Conservation (phyloP, 2,797 vertebrate genomes). For the Gymnoscopelus braueri region DNA sequence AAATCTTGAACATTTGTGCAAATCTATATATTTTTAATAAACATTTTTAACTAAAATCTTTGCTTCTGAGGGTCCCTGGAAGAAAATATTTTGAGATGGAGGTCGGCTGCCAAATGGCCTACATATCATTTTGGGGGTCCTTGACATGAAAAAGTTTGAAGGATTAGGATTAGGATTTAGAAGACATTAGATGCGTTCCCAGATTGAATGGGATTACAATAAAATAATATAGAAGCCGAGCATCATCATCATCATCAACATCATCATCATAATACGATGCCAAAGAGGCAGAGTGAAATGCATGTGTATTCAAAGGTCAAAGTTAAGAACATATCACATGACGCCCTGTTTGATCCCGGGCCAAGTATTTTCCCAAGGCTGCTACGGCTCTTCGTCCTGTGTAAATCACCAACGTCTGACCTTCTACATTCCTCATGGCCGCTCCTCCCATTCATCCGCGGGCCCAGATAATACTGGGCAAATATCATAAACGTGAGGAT, state of each 20-base stretch:
- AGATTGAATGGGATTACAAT: no score
- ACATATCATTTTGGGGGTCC: no score
- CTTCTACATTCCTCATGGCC: slow-evolving; percentile 83
- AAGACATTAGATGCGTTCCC: no score
- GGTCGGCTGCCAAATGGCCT: no score
- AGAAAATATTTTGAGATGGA: no score
- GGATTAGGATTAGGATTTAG: no score
- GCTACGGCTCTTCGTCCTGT: slow-evolving; percentile 67
- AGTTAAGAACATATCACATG: slow-evolving; percentile 74
- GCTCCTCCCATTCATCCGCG: slow-evolving; percentile 90
- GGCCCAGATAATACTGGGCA: slow-evolving; percentile 88
- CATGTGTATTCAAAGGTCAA: slow-evolving; percentile 70
- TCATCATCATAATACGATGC: neutral
- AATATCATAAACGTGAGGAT: slow-evolving; percentile 90
- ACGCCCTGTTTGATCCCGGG: slow-evolving; percentile 69
- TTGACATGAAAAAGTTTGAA: no score
- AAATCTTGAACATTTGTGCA: neutral
- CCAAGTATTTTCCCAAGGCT: slow-evolving; percentile 80
- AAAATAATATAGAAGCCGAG: no score
- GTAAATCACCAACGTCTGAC: slow-evolving; percentile 79
- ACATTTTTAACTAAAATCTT: no score
- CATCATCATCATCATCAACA: no score
- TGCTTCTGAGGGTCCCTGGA: no score
- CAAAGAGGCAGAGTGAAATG: slow-evolving; percentile 34
- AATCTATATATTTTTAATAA: no score